Percentiles rank a stretch among this genome's conserved stretches.
Conservation (phyloP, 1,140 invertebrate genomes). For the Hyposmocoma kahamanoa region DNA sequence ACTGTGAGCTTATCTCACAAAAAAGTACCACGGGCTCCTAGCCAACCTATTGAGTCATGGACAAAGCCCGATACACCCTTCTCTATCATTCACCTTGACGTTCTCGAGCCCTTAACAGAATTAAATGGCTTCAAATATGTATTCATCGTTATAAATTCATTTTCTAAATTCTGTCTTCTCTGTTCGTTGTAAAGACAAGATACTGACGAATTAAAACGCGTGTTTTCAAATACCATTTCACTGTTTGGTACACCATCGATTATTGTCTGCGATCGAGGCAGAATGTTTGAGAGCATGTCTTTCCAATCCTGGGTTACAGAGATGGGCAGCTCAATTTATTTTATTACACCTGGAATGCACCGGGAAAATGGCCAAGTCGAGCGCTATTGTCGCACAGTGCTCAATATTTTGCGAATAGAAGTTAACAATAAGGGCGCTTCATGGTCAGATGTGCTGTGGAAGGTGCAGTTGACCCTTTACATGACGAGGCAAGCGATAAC, state of each 20-base stretch:
- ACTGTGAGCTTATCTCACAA: slow-evolving; percentile 19
- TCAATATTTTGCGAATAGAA: not conserved
- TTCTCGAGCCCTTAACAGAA: slow-evolving; percentile 10
- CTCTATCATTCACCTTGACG: slow-evolving; percentile 4
- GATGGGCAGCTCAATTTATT: not conserved
- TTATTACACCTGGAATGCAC: not conserved
- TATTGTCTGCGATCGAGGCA: not conserved
- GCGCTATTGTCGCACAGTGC: not conserved
- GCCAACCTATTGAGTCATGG: not conserved
- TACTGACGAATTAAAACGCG: not conserved
- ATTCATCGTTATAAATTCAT: slow-evolving; percentile 18
- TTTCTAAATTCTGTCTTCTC: slow-evolving; percentile 22
- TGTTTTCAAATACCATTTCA: not conserved
- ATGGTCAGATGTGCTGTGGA: not conserved
- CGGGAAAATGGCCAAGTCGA: not conserved
- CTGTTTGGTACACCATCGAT: not conserved
- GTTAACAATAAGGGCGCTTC: not conserved
- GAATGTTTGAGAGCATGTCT: not conserved
- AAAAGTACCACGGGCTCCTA: slow-evolving; percentile 15
- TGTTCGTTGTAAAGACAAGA: slow-evolving; percentile 12
- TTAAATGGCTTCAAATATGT: slow-evolving; percentile 12
- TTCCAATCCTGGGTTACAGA: not conserved
- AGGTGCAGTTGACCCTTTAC: not conserved
- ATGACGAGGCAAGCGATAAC: not conserved
- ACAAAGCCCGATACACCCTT: not conserved